Conservation (phyloP, 2,888 invertebrate genomes). For the Erebia epiphron region DNA sequence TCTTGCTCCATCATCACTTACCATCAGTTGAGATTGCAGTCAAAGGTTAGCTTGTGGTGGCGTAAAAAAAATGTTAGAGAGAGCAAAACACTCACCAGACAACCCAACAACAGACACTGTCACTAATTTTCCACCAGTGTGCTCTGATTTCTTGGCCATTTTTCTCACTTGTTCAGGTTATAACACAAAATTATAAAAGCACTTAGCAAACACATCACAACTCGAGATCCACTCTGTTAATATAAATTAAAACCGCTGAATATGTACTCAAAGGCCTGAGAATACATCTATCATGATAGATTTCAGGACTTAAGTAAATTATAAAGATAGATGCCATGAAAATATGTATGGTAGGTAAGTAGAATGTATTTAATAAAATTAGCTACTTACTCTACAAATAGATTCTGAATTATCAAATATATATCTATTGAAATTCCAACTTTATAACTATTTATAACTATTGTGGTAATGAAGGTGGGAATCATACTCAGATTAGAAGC, state of each 20-base stretch:
- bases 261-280: constrained; percentile 46
- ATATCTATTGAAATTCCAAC: not conserved
- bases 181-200: constrained; percentile 53
- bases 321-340: not conserved
- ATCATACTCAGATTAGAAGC: not conserved
- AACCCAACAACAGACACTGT: constrained; percentile 96
- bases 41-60: too few relatives aligned
- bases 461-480: not conserved
- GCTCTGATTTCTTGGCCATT: constrained; percentile 90
- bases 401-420: too few relatives aligned
- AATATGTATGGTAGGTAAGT: too few relatives aligned
- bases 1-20: too few relatives aligned
- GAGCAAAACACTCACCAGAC: constrained; percentile 79
- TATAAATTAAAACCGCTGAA: constrained; percentile 40
- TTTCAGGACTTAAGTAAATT: not conserved
- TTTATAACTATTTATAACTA: not conserved
- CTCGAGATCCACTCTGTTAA: constrained; percentile 38
- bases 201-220: constrained; percentile 73
- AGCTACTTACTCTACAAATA: too few relatives aligned
- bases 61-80: too few relatives aligned
- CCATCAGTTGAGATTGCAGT: too few relatives aligned
- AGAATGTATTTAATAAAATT: too few relatives aligned
- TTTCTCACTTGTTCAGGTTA: constrained; percentile 61
- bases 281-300: constrained; percentile 10
- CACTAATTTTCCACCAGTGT: constrained; percentile 85